Evolutionary conservation across 2,888 invertebrate genomes (phyloP).

Genomic region (Clitarchus hookeri): DNA sequence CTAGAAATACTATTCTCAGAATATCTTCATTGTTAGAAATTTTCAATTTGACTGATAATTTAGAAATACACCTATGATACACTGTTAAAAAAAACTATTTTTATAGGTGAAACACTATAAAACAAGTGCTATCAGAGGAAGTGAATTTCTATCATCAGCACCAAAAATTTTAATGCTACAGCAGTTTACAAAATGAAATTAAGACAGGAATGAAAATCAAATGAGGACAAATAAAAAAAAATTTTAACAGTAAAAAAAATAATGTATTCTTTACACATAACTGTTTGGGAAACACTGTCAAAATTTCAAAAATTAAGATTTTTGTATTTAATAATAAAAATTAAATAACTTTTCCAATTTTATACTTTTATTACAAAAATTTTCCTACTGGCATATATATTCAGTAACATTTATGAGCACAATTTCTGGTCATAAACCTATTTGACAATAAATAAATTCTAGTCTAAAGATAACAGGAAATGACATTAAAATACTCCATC

Average conservation of each 20-base stretch:
- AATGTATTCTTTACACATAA: background rate
- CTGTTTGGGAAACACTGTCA: conserved; percentile 2
- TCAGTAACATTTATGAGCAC: conserved; percentile 34
- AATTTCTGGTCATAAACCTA: conserved; percentile 14
- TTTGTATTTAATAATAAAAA: background rate
- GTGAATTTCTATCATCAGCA: background rate
- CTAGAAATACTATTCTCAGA: background rate
- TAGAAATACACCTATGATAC: background rate
- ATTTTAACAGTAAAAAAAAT: background rate
- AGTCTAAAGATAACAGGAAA: conserved; percentile 12
- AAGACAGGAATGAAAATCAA: background rate
- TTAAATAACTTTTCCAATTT: background rate
- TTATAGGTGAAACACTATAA: background rate
- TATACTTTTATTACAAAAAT: background rate
- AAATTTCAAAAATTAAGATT: background rate
- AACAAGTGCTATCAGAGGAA: background rate
- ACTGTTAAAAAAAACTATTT: background rate
- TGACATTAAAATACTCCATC: conserved; percentile 38
- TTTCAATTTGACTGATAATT: background rate
- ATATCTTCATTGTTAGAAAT: too few relatives aligned
- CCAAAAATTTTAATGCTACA: background rate
- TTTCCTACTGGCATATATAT: background rate
- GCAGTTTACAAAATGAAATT: background rate
- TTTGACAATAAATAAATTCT: background rate
- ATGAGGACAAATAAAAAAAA: background rate